phyloP scores from a whole-genome alignment of 2,888 invertebrate genomes.

The Chouioia cunea region DNA sequence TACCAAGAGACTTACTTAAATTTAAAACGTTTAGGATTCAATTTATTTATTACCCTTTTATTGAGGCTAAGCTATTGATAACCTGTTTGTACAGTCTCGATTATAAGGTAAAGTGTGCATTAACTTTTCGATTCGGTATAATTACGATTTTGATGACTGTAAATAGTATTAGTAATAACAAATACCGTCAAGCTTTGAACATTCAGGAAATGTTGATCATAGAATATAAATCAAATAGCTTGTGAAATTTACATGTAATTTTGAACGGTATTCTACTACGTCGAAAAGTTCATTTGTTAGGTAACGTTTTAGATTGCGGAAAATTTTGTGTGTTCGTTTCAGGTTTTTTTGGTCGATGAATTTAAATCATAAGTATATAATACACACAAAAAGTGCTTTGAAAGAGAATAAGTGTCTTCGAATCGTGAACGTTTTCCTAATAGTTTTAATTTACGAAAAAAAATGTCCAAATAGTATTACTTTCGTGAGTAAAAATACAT shows the following conservation, averaged over 20 bases:
- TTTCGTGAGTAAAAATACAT: slow-evolving; percentile 17
- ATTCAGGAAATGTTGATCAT: slow-evolving; percentile 18
- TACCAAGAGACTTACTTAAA: slow-evolving; percentile 58
- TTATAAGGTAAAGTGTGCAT: slow-evolving; percentile 30
- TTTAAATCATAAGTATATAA: slow-evolving; percentile 2
- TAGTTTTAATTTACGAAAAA: slow-evolving; percentile 22
- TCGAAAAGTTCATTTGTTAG: slow-evolving; percentile 17
- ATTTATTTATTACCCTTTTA: slow-evolving; percentile 30
- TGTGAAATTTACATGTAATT: slow-evolving; percentile 36
- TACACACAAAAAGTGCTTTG: slow-evolving; percentile 17
- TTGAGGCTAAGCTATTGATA: slow-evolving; percentile 32
- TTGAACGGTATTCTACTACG: not conserved
- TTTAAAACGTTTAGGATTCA: slow-evolving; percentile 32
- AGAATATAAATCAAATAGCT: slow-evolving; percentile 20
- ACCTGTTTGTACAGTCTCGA: slow-evolving; percentile 42
- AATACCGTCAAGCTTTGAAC: slow-evolving; percentile 6
- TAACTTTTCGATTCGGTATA: slow-evolving; percentile 16
- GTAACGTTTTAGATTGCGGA: slow-evolving; percentile 8
- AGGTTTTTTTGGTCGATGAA: not conserved
- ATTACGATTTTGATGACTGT: slow-evolving; percentile 15
- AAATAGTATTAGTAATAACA: slow-evolving; percentile 3
- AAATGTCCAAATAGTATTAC: slow-evolving; percentile 23
- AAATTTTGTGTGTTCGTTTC: slow-evolving; percentile 23
- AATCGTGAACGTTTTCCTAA: slow-evolving; percentile 17
- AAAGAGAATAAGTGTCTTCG: slow-evolving; percentile 35